Evolutionary conservation across 2,888 invertebrate genomes (phyloP).

Genomic region (Sisyra nigra): DNA sequence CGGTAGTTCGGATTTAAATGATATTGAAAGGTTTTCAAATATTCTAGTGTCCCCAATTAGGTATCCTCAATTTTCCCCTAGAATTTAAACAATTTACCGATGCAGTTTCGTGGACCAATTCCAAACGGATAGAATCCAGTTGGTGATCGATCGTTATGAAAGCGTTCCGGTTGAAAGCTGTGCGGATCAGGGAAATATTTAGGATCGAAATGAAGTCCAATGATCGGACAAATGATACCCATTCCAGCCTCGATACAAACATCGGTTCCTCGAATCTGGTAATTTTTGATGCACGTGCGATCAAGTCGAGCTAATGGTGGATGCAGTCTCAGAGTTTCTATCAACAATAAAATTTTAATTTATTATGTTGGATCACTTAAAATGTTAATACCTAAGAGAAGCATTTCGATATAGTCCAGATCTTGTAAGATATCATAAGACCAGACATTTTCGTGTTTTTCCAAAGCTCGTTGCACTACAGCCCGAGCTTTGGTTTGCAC

Average conservation of each 20-base stretch:
- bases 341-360: slow-evolving; percentile 12
- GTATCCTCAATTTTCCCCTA: too few relatives aligned
- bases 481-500: slow-evolving; percentile 27
- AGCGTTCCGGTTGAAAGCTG: slow-evolving; percentile 17
- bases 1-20: too few relatives aligned
- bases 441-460: slow-evolving; percentile 20
- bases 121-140: slow-evolving; percentile 21
- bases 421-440: slow-evolving; percentile 27
- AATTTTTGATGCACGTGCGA: slow-evolving; percentile 19
- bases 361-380: too few relatives aligned
- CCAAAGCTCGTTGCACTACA: slow-evolving; percentile 22
- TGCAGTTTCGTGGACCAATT: slow-evolving; percentile 23
- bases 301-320: slow-evolving; percentile 24
- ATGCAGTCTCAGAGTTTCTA: slow-evolving; percentile 28
- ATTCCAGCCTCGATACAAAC: slow-evolving; percentile 25
- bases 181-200: slow-evolving; percentile 17
- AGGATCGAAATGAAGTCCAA: slow-evolving; percentile 19
- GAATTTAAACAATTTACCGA: too few relatives aligned
- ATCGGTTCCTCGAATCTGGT: slow-evolving; percentile 23
- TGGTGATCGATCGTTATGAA: slow-evolving; percentile 14
- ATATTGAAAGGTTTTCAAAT: too few relatives aligned
- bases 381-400: slow-evolving; percentile 15
- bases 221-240: slow-evolving; percentile 22
- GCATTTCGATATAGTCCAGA: slow-evolving; percentile 28
- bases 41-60: too few relatives aligned